Evolutionary conservation across 2,113 vertebrate genomes (phyloP).

Genomic region (Gymnarchus niloticus): DNA sequence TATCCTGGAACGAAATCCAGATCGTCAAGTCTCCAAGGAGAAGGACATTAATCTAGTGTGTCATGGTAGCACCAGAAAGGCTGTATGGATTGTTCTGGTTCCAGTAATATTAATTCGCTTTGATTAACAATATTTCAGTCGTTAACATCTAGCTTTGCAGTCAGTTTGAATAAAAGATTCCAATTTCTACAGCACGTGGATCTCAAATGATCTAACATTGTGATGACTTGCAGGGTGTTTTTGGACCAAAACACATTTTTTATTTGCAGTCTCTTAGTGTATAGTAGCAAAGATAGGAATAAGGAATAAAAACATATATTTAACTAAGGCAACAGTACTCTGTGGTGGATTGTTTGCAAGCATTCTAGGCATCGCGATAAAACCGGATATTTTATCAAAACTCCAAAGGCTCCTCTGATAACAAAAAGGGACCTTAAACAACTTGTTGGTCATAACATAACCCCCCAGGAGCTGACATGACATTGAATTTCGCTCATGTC

Average conservation of each 20-base stretch:
- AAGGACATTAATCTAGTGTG: slow-evolving; percentile 30
- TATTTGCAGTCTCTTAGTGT: neutral
- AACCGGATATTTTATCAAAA: too few species aligned
- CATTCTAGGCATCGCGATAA: too few species aligned
- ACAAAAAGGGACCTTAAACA: too few species aligned
- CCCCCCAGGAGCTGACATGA: neutral
- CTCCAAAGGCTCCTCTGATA: too few species aligned
- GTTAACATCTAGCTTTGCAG: neutral
- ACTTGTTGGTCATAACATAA: too few species aligned
- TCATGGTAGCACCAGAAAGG: slow-evolving; percentile 33
- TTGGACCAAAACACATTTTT: neutral
- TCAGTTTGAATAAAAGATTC: neutral
- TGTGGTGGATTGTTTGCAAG: too few species aligned
- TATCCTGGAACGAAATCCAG: slow-evolving; percentile 26
- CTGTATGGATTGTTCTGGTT: neutral
- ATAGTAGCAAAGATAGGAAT: too few species aligned
- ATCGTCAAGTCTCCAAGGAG: slow-evolving; percentile 14
- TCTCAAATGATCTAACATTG: neutral
- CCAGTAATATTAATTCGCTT: neutral
- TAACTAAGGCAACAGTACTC: too few species aligned
- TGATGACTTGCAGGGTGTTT: neutral
- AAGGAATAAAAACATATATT: too few species aligned
- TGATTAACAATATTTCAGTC: too few species aligned
- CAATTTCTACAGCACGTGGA: neutral
- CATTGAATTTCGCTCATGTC: neutral